phyloP scores from a whole-genome alignment of 2,113 vertebrate species.

The Hippocampus zosterae region DNA sequence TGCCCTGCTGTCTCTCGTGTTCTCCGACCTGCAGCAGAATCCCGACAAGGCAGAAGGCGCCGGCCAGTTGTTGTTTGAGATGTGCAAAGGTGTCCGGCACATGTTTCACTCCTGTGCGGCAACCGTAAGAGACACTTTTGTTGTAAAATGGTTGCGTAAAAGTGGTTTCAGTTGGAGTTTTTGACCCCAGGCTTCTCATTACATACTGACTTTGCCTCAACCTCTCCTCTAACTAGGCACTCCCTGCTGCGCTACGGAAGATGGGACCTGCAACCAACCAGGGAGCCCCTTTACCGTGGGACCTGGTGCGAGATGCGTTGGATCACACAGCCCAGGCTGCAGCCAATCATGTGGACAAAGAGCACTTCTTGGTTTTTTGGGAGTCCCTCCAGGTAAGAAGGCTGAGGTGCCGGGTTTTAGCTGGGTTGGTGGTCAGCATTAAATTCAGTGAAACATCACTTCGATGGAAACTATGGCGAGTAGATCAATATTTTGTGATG shows the following conservation, averaged over 20 bases:
- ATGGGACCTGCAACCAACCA: constrained; percentile 78
- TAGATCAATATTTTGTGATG: no score
- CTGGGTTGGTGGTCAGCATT: no score
- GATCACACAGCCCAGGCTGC: constrained; percentile 80
- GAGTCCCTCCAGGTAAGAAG: constrained; percentile 80
- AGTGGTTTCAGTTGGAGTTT: background rate
- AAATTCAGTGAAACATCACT: no score
- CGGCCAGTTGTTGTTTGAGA: constrained; percentile 90
- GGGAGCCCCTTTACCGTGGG: constrained; percentile 76
- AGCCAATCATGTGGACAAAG: constrained; percentile 72
- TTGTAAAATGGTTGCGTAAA: no score
- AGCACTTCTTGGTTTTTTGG: constrained; percentile 83
- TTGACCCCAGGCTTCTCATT: no score
- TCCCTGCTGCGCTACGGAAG: constrained; percentile 81
- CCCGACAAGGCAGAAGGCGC: constrained; percentile 83
- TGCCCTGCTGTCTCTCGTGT: constrained; percentile 80
- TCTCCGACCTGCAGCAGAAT: constrained; percentile 79
- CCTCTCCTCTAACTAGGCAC: constrained; percentile 62
- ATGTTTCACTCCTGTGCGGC: constrained; percentile 91
- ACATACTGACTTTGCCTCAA: background rate
- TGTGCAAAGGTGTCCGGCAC: constrained; percentile 90
- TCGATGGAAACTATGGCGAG: no score
- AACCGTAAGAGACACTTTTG: constrained; percentile 65
- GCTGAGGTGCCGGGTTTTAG: no score
- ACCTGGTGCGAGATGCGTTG: constrained; percentile 77